Base-by-base conservation (phyloP, 2,797 vertebrate genomes). In the Sebastes paucispinis region DNA sequence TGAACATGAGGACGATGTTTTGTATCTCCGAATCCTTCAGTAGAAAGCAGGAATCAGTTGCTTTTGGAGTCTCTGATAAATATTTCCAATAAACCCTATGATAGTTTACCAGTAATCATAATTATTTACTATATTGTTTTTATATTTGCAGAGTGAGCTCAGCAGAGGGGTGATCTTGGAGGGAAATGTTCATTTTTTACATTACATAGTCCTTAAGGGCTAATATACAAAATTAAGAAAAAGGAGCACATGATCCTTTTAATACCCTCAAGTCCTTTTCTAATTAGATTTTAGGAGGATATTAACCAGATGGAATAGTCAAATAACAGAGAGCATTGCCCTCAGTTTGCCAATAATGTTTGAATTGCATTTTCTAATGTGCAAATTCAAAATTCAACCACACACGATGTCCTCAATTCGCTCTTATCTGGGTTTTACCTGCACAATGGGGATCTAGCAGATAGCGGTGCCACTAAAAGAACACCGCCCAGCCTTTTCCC, bases 281-380 rank as follows among this genome's bases (percentile, higher is more conserved):
- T 73, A 62, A 89, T 83, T 69, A 59, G 54, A 74, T 82, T 68
- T 80, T 31, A 8, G 14, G 22, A 4, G 24, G 68, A 86, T 79
- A 62, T 71, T 18, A 80, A 72, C 34, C 66, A 72, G 70, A 25
- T 64, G 22, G 52, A 64, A 70, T 22, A 12, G n/a, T 39, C 20
- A 47, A 57, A 75, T 31, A 52, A 69, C 8, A 4, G 18, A 27
- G 16, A 58, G 11, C 18, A 8, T 59, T n/a, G 0, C 24, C 29
- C 27, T n/a, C 65, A 75, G 69, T 55, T 43, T n/a, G 22, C 6
- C 43, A 79, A 12, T 29, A 60, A 24, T 18, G 27, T 60, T 75
- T 58, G 36, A 86, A 87, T 76, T 65, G 39, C 59, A 43, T 77
- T 87, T 86, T 85, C 77, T 22, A 64, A 79, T 50, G 69, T 73